Percentiles rank a stretch among this genome's conserved stretches.
Conservation (phyloP, 2,113 vertebrate species). For the Athene noctua region DNA sequence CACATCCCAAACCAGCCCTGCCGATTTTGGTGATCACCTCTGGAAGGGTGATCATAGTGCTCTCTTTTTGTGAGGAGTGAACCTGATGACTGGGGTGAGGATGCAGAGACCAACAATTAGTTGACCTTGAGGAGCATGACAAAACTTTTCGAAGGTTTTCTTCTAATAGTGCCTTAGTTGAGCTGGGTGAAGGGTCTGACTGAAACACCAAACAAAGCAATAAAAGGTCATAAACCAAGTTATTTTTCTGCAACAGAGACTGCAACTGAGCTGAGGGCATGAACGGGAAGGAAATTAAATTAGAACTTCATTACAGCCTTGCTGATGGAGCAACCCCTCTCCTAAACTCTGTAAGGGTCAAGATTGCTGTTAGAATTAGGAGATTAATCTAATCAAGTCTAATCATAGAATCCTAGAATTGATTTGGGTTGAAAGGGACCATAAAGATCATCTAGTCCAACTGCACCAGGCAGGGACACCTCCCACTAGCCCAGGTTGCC, state of each 20-base stretch:
- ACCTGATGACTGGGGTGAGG: background rate
- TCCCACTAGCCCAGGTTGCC: too few species aligned
- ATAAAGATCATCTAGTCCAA: too few species aligned
- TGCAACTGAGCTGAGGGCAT: too few species aligned
- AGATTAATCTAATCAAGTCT: background rate
- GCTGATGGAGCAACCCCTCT: background rate
- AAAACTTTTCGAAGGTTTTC: background rate
- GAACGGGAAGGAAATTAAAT: background rate
- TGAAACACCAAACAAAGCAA: background rate
- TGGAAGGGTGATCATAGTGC: background rate
- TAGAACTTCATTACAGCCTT: background rate
- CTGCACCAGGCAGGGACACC: too few species aligned
- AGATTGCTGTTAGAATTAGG: background rate
- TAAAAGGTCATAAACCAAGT: too few species aligned
- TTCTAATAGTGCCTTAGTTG: too few species aligned
- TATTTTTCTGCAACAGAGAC: background rate
- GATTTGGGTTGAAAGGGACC: too few species aligned
- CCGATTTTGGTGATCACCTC: background rate
- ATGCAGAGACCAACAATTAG: background rate
- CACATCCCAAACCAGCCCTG: too few species aligned
- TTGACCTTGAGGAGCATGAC: accelerated
- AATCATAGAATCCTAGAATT: too few species aligned
- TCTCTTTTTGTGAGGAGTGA: background rate
- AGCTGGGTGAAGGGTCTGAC: background rate
- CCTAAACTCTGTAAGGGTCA: background rate